A percentile compares a stretch with the other conserved stretches of the same genome.
Evolutionary conservation across 2,113 vertebrate species (phyloP).

Genomic region (Muntiacus reevesi): DNA sequence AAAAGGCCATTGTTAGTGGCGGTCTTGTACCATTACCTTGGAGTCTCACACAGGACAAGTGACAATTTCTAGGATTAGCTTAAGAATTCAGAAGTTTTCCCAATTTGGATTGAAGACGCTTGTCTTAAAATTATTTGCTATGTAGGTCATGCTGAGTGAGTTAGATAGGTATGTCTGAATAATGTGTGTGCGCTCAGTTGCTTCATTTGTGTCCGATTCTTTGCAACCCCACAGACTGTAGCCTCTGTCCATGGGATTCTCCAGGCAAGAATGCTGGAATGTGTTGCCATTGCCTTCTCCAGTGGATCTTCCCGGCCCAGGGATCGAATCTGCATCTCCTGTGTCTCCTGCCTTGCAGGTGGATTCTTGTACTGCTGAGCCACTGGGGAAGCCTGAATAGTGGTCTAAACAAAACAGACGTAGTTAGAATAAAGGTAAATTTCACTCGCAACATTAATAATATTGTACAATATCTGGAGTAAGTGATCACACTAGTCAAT

Average conservation of each 20-base stretch:
- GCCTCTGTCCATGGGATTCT: neutral
- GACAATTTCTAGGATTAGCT: neutral
- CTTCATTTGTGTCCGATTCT: neutral
- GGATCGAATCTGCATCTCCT: neutral
- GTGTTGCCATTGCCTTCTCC: neutral
- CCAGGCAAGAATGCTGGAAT: neutral
- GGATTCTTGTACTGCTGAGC: neutral
- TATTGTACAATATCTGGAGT: constrained; percentile 13
- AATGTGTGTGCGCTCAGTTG: neutral
- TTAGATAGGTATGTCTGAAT: neutral
- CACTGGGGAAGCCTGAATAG: neutral
- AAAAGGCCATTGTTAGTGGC: neutral
- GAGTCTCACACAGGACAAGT: neutral
- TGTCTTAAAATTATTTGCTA: constrained; percentile 54
- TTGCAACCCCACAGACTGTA: neutral
- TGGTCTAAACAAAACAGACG: constrained; percentile 3
- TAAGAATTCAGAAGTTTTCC: constrained; percentile 14
- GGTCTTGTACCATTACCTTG: neutral
- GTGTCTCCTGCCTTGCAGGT: neutral
- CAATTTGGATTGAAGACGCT: constrained; percentile 20
- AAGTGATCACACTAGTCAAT: neutral
- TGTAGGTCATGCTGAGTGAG: constrained; percentile 28
- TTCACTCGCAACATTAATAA: constrained; percentile 31
- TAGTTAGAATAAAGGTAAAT: constrained; percentile 29
- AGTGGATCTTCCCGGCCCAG: neutral